Evolutionary conservation across 2,888 invertebrate genomes (phyloP), one percentile per base, ranked within the genome.

Genomic region (Melieria omissa): DNA sequence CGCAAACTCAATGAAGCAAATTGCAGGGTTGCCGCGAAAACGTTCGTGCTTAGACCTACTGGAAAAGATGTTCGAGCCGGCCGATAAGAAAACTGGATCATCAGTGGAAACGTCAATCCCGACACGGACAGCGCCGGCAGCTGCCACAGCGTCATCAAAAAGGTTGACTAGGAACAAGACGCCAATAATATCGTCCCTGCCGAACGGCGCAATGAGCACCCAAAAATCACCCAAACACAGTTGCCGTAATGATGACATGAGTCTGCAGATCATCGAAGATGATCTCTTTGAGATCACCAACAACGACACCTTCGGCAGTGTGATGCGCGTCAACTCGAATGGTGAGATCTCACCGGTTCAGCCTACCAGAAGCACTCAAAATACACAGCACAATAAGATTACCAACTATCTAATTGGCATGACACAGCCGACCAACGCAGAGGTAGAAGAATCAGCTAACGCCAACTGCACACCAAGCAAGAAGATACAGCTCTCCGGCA

Each of bases 211-310:
- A 12, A 52, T 5, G 14, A 29, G 74, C 73, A 66, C 73, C 67
- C 70, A 47, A 3, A 68, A 61, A 60, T 69, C 58, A 45, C 65
- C 12, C 12, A 46, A 52, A 14, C 61, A 47, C 72, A 63, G 9
- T 72, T 16, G 29, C 69, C 49, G 58, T 29, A 8, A 45, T 73
- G 41, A 65, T 54, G 41, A 49, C 3, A 58, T 60, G 47, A 58
- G 41, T n/a, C 58, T 47, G 14, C 29, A 55, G 8, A 46, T 75
- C 52, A 67, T 78, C 16, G 86, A 84, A 14, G 86, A 85, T 41
- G 85, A 84, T n/a, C 81, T 85, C 68, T 85, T 85, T 65, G 86
- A 85, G 71, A 86, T 85, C 16, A 86, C 85, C 9, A 81, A 82
- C 10, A 86, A 85, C 72, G 81, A 83, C 0, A 81, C 84, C 5